These are phyloP conservation scores for Gymnothorax javanicus DNA, from an alignment of 2,797 vertebrate genomes.

Conservation along the genomic window DNA sequence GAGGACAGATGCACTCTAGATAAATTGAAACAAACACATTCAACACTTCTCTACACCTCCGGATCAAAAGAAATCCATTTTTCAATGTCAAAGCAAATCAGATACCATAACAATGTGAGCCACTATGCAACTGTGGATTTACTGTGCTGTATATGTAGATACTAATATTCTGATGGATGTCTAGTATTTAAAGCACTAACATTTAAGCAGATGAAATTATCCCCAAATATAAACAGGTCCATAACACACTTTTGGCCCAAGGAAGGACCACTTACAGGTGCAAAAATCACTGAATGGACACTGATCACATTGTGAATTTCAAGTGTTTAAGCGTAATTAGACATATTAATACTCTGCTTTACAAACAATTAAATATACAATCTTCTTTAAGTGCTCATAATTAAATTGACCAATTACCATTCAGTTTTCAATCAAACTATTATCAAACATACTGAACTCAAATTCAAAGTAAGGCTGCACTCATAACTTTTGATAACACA, in stretches of 20 bases:
- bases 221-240: not conserved
- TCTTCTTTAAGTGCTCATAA: not conserved
- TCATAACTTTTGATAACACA: not conserved
- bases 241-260: not conserved
- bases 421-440: not conserved
- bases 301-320: not conserved
- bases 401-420: not conserved
- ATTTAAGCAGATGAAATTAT: not conserved
- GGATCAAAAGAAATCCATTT: conserved; percentile 9
- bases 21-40: too few relatives aligned
- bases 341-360: not conserved
- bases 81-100: conserved; percentile 10
- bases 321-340: not conserved
- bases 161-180: not conserved
- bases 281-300: not conserved
- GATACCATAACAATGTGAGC: not conserved
- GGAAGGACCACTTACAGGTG: not conserved
- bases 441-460: not conserved
- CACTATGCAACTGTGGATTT: not conserved
- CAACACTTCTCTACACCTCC: conserved; percentile 23
- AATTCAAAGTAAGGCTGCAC: not conserved
- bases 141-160: not conserved
- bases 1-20: too few relatives aligned
- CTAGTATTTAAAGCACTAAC: not conserved
- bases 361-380: not conserved